Conservation (phyloP, 2,113 vertebrate species). For the Egretta garzetta region DNA sequence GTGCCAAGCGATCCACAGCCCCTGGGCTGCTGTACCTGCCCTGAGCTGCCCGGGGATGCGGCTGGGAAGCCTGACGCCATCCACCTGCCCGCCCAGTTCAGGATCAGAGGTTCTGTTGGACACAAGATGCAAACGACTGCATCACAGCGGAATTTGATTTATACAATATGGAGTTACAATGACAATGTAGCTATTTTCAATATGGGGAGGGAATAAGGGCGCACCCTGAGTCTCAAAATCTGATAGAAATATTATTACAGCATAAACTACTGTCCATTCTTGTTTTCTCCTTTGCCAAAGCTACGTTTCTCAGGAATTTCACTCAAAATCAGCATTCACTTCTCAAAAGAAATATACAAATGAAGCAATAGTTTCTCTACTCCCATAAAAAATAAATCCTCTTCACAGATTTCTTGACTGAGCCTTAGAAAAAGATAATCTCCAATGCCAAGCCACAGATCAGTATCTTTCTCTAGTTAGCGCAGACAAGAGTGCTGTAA, state of each 20-base stretch:
- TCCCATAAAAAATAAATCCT: background rate
- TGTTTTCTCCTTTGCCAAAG: background rate
- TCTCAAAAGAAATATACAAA: background rate
- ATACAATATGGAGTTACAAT: background rate
- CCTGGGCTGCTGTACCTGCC: rapidly evolving
- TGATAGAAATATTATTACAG: background rate
- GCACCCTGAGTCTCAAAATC: background rate
- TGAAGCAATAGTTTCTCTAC: background rate
- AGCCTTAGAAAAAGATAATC: background rate
- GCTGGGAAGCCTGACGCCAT: background rate
- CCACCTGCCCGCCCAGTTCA: background rate
- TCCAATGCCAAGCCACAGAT: background rate
- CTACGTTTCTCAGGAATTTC: background rate
- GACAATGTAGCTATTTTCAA: background rate
- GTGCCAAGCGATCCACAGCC: rapidly evolving
- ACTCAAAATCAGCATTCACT: background rate
- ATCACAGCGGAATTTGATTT: background rate
- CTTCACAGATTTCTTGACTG: background rate
- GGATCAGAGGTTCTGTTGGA: background rate
- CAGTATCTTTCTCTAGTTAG: background rate
- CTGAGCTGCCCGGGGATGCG: rapidly evolving
- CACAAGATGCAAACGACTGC: rapidly evolving
- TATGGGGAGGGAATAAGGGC: background rate
- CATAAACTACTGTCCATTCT: background rate
- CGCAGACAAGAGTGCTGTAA: background rate